These are phyloP conservation scores for Lepidiolamprologus cunningtoni DNA, from an alignment of 2,113 vertebrate genomes.

Conservation along the genomic window DNA sequence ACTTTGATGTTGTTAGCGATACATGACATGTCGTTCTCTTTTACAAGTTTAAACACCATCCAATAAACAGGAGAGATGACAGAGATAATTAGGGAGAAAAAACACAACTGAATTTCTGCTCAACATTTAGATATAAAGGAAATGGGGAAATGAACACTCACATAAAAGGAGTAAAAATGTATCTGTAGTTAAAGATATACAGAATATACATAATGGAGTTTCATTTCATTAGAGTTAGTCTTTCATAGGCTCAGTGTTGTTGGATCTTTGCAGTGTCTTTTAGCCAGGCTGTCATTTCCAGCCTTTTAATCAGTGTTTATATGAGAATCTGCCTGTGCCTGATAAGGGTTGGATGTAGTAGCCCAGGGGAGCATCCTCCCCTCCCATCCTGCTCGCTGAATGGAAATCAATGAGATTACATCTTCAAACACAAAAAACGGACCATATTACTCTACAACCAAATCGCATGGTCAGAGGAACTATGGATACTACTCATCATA, in stretches of 20 bases:
- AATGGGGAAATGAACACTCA: neutral
- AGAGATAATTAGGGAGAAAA: neutral
- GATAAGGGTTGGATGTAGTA: slow-evolving; percentile 47
- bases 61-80: neutral
- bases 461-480: slow-evolving; percentile 22
- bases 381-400: slow-evolving; percentile 72
- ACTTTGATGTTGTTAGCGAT: neutral
- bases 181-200: neutral
- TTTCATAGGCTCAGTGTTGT: neutral
- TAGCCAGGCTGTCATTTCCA: slow-evolving; percentile 23
- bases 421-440: slow-evolving; percentile 47
- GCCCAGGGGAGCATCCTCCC: slow-evolving; percentile 49
- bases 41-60: neutral
- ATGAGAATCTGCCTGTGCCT: slow-evolving; percentile 50
- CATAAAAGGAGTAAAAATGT: neutral
- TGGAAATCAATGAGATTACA: slow-evolving; percentile 65
- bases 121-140: neutral
- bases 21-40: neutral
- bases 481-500: neutral
- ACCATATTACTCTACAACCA: slow-evolving; percentile 13
- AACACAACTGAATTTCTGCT: neutral
- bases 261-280: neutral
- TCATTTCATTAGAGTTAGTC: neutral
- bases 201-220: neutral
- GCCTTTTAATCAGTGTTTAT: slow-evolving; percentile 63